phyloP scores from a whole-genome alignment of 2,888 invertebrate species.

The Papilio gigon region DNA sequence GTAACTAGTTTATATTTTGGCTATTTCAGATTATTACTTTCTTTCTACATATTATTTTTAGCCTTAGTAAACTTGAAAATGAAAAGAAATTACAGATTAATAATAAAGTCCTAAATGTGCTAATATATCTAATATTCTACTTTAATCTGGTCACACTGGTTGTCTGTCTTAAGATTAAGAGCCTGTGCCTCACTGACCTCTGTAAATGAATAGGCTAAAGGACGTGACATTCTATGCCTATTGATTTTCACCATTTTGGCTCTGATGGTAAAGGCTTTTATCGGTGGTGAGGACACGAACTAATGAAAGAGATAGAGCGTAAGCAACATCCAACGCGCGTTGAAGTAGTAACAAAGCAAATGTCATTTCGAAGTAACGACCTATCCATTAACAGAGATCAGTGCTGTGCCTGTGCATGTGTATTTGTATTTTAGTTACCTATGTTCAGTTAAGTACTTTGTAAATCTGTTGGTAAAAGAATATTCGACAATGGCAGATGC shows the following conservation, averaged over 20 bases:
- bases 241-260: too few species aligned
- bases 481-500: slow-evolving; percentile 79
- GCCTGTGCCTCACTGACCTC: background rate
- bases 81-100: too few species aligned
- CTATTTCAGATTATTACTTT: too few species aligned
- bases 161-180: too few species aligned
- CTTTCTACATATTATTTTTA: too few species aligned
- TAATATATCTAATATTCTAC: too few species aligned
- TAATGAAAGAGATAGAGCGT: background rate
- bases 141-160: background rate
- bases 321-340: too few species aligned
- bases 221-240: background rate
- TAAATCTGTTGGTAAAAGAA: slow-evolving; percentile 42
- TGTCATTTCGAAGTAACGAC: background rate
- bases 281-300: background rate
- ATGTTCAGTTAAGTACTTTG: slow-evolving; percentile 10
- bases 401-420: background rate
- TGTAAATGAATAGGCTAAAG: background rate
- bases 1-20: too few species aligned
- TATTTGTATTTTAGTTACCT: background rate
- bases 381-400: background rate
- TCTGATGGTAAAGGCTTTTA: background rate
- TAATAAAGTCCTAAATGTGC: too few species aligned
- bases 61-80: too few species aligned
- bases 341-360: too few species aligned